Percentiles rank a stretch among this genome's conserved stretches.
These are phyloP conservation scores for Caenorhabditis zanzibari DNA, from an alignment of 2,888 invertebrate species.

Conservation along the genomic window DNA sequence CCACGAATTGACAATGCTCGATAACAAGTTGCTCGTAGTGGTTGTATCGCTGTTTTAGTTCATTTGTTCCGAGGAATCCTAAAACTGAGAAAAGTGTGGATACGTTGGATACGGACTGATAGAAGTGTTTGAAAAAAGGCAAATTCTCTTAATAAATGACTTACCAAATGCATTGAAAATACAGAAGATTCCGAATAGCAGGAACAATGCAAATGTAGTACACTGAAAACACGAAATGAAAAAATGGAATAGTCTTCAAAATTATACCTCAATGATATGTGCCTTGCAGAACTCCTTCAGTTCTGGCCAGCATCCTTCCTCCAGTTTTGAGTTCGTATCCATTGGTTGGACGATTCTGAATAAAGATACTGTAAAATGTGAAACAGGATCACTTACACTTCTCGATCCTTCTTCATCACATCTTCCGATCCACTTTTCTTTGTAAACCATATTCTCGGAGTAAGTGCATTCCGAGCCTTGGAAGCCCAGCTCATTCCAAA, in stretches of 20 bases:
- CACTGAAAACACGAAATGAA: slow-evolving; percentile 27
- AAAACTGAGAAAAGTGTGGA: slow-evolving; percentile 23
- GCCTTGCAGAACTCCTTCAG: slow-evolving; percentile 31
- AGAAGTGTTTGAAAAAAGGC: too few relatives aligned
- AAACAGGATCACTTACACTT: slow-evolving; percentile 31
- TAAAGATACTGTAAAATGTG: background rate
- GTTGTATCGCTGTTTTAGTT: slow-evolving; percentile 14
- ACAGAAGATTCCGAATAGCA: slow-evolving; percentile 40
- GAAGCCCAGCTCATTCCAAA: slow-evolving; percentile 32
- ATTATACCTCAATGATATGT: slow-evolving; percentile 33
- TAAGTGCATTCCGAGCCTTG: slow-evolving; percentile 24
- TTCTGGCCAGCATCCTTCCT: slow-evolving; percentile 38
- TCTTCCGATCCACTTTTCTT: slow-evolving; percentile 17
- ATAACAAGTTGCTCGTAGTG: slow-evolving; percentile 18
- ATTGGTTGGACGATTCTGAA: slow-evolving; percentile 40
- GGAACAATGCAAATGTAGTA: slow-evolving; percentile 24
- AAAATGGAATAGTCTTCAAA: background rate
- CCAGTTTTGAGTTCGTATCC: slow-evolving; percentile 9
- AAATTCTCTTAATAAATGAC: background rate
- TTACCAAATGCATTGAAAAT: slow-evolving; percentile 52
- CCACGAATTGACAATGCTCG: slow-evolving; percentile 40
- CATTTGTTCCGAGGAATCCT: slow-evolving; percentile 45
- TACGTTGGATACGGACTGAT: background rate
- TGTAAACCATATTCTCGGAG: slow-evolving; percentile 39
- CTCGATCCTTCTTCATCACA: background rate